These are phyloP conservation scores for Gymnosoma rotundatum DNA, from an alignment of 2,888 invertebrate species.

Conservation along the genomic window DNA sequence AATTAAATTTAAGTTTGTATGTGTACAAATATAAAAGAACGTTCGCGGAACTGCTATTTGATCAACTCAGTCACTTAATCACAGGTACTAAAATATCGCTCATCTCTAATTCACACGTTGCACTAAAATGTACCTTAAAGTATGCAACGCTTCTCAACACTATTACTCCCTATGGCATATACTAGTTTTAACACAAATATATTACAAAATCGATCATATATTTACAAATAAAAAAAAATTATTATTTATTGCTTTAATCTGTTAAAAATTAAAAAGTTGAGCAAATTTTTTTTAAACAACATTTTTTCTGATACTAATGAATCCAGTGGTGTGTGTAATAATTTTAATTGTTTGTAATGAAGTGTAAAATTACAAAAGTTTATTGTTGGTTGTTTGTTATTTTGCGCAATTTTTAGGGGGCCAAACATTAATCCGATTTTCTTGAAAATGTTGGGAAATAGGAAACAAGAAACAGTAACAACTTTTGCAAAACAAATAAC, in stretches of 20 bases:
- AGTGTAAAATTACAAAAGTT: conserved; percentile 66
- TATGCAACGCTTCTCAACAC: not conserved
- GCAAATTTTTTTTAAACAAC: not conserved
- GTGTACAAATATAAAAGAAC: too few species aligned
- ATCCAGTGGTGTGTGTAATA: conserved; percentile 52
- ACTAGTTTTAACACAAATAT: not conserved
- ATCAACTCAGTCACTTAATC: too few species aligned
- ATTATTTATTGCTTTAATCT: not conserved
- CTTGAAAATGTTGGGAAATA: conserved; percentile 6
- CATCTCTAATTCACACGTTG: too few species aligned
- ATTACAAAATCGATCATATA: not conserved
- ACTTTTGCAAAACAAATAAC: conserved; percentile 10
- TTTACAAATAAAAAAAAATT: not conserved
- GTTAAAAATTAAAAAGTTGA: conserved; percentile 1
- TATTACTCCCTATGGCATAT: not conserved
- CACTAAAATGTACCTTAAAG: too few species aligned
- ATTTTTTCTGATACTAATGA: conserved; percentile 42
- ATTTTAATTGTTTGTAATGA: conserved; percentile 67
- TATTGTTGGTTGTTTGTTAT: conserved; percentile 2
- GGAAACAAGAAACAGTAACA: not conserved
- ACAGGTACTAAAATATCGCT: too few species aligned
- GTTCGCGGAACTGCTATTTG: too few species aligned
- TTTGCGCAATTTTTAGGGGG: conserved; percentile 4
- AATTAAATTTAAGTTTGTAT: too few species aligned
- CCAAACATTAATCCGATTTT: conserved; percentile 55